Conservation (phyloP, 2,797 vertebrate genomes). For the Fistularia commersonii region DNA sequence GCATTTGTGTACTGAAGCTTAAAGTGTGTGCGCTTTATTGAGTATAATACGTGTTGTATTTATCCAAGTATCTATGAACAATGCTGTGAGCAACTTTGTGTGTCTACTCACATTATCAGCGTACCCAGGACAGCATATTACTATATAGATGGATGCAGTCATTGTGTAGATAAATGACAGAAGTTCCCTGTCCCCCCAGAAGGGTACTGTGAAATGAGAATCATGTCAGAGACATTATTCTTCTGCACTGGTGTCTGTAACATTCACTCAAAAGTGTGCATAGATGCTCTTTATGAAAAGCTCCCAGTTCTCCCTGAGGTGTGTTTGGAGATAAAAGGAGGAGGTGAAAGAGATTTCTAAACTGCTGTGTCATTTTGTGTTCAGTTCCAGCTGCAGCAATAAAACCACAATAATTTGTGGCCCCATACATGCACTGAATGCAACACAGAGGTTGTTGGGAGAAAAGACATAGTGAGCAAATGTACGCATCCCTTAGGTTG, state of each 20-base stretch:
- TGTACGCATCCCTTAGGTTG: not conserved
- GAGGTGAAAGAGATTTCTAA: constrained; percentile 19
- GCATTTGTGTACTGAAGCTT: not conserved
- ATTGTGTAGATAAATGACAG: constrained; percentile 38
- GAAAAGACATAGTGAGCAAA: constrained; percentile 1
- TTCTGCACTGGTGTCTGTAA: constrained; percentile 14
- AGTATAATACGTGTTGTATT: not conserved
- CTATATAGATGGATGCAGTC: constrained; percentile 42
- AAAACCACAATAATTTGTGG: not conserved
- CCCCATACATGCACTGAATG: not conserved
- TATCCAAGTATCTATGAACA: constrained; percentile 10
- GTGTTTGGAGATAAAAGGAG: constrained; percentile 28
- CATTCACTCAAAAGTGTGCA: constrained; percentile 3
- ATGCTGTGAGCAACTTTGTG: constrained; percentile 30
- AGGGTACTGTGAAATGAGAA: constrained; percentile 43
- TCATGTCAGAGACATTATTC: constrained; percentile 44
- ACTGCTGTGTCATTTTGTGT: constrained; percentile 39
- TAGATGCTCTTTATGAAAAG: not conserved
- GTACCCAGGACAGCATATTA: constrained; percentile 34
- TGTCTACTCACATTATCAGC: constrained; percentile 21
- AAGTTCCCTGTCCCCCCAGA: constrained; percentile 25
- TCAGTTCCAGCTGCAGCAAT: constrained; percentile 4
- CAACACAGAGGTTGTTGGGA: not conserved
- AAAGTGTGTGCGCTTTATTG: not conserved
- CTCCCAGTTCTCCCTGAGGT: constrained; percentile 12